A percentile compares a stretch with the other conserved stretches of the same genome.
phyloP scores from a whole-genome alignment of 1,140 invertebrate species.

The Lasioglossum albipes region DNA sequence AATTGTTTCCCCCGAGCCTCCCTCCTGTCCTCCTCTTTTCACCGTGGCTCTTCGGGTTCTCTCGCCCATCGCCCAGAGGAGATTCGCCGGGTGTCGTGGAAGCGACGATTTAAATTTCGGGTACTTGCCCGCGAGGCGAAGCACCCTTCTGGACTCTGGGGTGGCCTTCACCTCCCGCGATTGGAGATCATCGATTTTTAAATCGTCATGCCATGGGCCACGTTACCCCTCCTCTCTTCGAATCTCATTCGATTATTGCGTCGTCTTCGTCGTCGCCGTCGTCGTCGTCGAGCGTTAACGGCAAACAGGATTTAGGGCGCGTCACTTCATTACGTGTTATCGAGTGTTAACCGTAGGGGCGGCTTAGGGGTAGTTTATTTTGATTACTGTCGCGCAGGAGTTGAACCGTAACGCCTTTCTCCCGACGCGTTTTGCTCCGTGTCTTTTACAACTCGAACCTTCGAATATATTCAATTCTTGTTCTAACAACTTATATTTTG shows the following conservation, averaged over 20 bases:
- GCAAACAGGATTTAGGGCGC: neutral
- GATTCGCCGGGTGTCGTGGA: conserved; percentile 60
- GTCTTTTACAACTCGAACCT: no score
- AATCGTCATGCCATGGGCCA: neutral
- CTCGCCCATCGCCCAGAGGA: conserved; percentile 60
- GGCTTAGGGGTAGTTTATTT: neutral
- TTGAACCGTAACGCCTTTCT: no score
- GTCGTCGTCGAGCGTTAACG: neutral
- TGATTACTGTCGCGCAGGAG: neutral
- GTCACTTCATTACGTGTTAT: neutral
- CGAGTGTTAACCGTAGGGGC: neutral
- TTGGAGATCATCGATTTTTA: conserved; percentile 38
- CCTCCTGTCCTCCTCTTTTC: conserved; percentile 36
- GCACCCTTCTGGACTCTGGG: conserved; percentile 31
- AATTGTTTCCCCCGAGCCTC: conserved; percentile 73
- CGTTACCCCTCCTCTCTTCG: neutral
- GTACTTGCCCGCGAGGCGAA: conserved; percentile 49
- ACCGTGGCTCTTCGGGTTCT: conserved; percentile 47
- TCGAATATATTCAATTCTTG: no score
- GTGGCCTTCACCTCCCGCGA: conserved; percentile 33
- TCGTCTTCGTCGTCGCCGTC: no score
- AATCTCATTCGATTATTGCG: conserved; percentile 8
- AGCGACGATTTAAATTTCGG: conserved; percentile 66
- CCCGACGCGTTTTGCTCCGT: no score
- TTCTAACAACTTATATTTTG: no score